Evolutionary conservation across 2,888 invertebrate species (phyloP).

Genomic region (Hylaea fasciaria): DNA sequence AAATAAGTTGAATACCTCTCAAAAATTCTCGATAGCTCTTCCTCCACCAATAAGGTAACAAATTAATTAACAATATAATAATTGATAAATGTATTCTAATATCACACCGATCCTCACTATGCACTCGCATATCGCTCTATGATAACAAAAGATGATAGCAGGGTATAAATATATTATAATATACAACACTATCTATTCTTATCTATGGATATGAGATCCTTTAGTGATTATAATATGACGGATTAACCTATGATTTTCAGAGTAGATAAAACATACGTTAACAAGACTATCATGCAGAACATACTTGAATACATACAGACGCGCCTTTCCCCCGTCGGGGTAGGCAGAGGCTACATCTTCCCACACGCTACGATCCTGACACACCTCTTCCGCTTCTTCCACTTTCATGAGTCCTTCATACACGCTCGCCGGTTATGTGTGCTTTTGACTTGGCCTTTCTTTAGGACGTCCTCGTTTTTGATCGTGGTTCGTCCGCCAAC

Average conservation of each 20-base stretch:
- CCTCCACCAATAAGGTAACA: constrained; percentile 7
- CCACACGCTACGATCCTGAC: no score
- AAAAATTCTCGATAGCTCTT: constrained; percentile 2
- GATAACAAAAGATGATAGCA: constrained; percentile 4
- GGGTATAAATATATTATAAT: constrained; percentile 1
- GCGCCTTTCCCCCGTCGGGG: no score
- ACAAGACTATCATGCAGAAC: no score
- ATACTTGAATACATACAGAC: no score
- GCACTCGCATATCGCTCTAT: constrained; percentile 8
- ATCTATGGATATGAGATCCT: constrained; percentile 16
- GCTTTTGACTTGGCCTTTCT: no score
- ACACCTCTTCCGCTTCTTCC: no score
- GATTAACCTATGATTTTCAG: not conserved
- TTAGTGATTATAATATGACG: not conserved
- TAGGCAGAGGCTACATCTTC: no score
- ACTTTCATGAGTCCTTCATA: no score
- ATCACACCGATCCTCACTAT: constrained; percentile 1
- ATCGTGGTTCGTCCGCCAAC: no score
- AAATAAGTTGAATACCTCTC: not conserved
- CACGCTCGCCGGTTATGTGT: no score
- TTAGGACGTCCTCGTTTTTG: no score
- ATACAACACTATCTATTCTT: constrained; percentile 6
- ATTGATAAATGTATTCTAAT: not conserved
- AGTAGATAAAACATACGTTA: no score
- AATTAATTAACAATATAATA: not conserved